Evolutionary conservation across 2,113 vertebrate genomes (phyloP).

Genomic region (Sminthopsis crassicaudata): DNA sequence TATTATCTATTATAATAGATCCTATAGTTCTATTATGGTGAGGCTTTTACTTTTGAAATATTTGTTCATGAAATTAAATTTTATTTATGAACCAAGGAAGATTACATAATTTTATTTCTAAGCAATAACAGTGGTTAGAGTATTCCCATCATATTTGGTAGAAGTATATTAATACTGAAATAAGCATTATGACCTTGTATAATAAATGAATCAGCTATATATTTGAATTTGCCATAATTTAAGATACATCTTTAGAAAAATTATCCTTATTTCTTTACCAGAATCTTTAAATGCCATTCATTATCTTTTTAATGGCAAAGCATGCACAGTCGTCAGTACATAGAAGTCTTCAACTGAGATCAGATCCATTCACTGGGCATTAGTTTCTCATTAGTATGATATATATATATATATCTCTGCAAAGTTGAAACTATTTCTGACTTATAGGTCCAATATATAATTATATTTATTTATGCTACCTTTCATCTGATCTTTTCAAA

Average conservation of each 20-base stretch:
- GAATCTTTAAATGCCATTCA: slow-evolving; percentile 26
- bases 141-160: background rate
- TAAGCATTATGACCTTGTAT: slow-evolving; percentile 33
- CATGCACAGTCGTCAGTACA: accelerated
- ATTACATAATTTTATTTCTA: background rate
- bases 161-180: background rate
- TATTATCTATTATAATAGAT: background rate
- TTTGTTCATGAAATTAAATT: background rate
- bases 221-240: slow-evolving; percentile 72
- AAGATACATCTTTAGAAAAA: slow-evolving; percentile 53
- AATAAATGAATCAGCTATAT: slow-evolving; percentile 32
- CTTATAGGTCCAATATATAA: background rate
- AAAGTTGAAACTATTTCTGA: background rate
- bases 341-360: background rate
- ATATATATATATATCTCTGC: too few relatives aligned
- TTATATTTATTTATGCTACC: background rate
- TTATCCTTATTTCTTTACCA: slow-evolving; percentile 57
- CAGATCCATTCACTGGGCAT: background rate
- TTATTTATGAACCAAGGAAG: background rate
- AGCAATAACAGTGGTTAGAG: background rate
- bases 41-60: background rate
- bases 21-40: background rate
- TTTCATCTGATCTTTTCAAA: slow-evolving; percentile 44
- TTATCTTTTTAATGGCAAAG: background rate
- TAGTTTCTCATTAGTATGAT: background rate